These are phyloP conservation scores for Poeciliopsis turneri DNA, from an alignment of 2,797 vertebrate species.

Conservation along the genomic window DNA sequence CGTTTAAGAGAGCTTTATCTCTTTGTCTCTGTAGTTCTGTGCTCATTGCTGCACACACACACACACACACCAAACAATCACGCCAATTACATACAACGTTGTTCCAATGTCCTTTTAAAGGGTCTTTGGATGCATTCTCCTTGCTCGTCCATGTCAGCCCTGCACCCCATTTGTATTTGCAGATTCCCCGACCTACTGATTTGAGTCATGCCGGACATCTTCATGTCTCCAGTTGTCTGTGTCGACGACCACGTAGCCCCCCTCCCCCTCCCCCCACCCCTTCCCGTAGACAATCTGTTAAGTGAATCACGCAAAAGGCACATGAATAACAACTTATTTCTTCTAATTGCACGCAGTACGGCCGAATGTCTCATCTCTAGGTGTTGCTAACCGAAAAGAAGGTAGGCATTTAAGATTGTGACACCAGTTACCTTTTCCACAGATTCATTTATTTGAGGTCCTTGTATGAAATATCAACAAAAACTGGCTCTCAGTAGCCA, in stretches of 20 bases:
- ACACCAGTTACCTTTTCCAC: constrained; percentile 82
- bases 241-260: constrained; percentile 83
- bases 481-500: constrained; percentile 33
- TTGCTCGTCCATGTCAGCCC: constrained; percentile 86
- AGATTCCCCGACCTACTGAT: constrained; percentile 81
- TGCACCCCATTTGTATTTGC: constrained; percentile 76
- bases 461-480: constrained; percentile 33
- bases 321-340: constrained; percentile 95
- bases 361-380: constrained; percentile 99
- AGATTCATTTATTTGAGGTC: constrained; percentile 62
- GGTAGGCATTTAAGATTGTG: constrained; percentile 89
- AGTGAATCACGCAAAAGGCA: constrained; percentile 77
- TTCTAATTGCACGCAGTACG: constrained; percentile 95
- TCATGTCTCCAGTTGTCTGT: constrained; percentile 84
- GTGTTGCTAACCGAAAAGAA: constrained; percentile 99
- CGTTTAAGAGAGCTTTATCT: constrained; percentile 39
- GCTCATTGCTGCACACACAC: constrained; percentile 56
- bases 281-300: constrained; percentile 60
- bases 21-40: constrained; percentile 41
- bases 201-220: constrained; percentile 83
- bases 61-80: constrained; percentile 56
- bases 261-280: constrained; percentile 53
- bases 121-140: constrained; percentile 86
- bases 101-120: constrained; percentile 59
- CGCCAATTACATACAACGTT: constrained; percentile 77